A percentile compares a stretch with the other conserved stretches of the same genome.
Conservation (phyloP, 2,888 invertebrate species). For the Drosophila anomelani region DNA sequence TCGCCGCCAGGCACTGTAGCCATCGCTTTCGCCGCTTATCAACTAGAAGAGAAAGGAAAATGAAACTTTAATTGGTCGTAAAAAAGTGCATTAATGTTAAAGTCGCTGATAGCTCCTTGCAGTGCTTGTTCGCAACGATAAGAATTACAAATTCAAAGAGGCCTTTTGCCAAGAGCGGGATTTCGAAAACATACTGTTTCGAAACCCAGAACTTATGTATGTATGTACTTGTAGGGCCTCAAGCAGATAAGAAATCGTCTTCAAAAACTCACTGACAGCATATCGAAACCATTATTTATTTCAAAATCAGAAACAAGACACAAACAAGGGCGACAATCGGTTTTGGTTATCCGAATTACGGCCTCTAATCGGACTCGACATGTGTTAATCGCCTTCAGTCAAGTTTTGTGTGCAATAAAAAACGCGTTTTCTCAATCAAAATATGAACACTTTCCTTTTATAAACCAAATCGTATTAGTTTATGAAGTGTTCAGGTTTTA, state of each 20-base stretch:
- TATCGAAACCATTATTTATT: slow-evolving; percentile 16
- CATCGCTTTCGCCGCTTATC: slow-evolving; percentile 40
- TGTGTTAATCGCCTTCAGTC: neutral
- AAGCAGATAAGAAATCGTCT: slow-evolving; percentile 4
- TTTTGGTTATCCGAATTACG: slow-evolving; percentile 10
- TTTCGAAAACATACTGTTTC: slow-evolving; percentile 9
- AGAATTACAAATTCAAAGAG: slow-evolving; percentile 9
- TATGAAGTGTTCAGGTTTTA: slow-evolving; percentile 10
- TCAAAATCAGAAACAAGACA: slow-evolving; percentile 2
- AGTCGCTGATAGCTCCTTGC: slow-evolving; percentile 34
- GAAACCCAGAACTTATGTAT: slow-evolving; percentile 8
- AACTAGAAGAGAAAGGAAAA: slow-evolving; percentile 39
- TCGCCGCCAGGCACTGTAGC: slow-evolving; percentile 14
- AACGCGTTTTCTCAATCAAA: slow-evolving; percentile 5
- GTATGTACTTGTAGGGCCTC: too few relatives aligned
- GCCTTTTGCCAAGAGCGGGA: slow-evolving; percentile 2
- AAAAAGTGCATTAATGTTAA: slow-evolving; percentile 56
- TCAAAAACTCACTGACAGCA: slow-evolving; percentile 9
- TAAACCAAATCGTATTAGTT: neutral
- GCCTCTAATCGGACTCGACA: neutral
- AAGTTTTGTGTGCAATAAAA: neutral
- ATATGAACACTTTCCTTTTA: neutral
- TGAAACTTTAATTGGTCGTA: slow-evolving; percentile 57
- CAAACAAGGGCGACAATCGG: slow-evolving; percentile 1
- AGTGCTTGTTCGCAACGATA: slow-evolving; percentile 23